phyloP scores from a whole-genome alignment of 2,888 invertebrate genomes.

The Diabrotica balteata region DNA sequence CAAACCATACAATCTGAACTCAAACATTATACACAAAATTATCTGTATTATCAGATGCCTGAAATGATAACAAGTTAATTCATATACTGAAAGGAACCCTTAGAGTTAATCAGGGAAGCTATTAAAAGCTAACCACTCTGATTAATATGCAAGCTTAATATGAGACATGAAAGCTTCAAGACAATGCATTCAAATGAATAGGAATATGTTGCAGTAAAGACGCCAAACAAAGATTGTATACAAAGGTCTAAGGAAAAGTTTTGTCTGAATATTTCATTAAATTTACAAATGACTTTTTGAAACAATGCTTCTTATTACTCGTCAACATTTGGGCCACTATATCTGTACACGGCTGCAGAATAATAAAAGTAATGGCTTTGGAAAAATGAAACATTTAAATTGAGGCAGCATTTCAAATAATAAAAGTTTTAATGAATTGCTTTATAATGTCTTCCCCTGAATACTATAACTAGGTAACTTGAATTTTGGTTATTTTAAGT shows the following conservation, averaged over 20 bases:
- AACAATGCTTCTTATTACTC: too few relatives aligned
- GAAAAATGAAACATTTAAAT: too few relatives aligned
- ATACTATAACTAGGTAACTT: too few relatives aligned
- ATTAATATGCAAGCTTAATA: conserved; percentile 19
- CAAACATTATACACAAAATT: conserved; percentile 10
- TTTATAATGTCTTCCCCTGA: too few relatives aligned
- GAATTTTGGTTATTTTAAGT: too few relatives aligned
- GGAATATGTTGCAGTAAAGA: neutral
- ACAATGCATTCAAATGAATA: conserved; percentile 9
- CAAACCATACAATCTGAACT: neutral
- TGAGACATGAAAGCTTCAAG: conserved; percentile 20
- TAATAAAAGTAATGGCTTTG: too few relatives aligned
- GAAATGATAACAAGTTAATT: conserved; percentile 24
- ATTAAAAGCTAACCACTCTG: conserved; percentile 23
- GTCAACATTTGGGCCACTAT: too few relatives aligned
- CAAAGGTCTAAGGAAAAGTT: neutral
- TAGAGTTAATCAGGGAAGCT: conserved; percentile 22
- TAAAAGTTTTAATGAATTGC: too few relatives aligned
- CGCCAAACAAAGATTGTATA: neutral
- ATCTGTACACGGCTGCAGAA: too few relatives aligned
- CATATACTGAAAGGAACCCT: conserved; percentile 18
- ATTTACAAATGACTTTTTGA: neutral
- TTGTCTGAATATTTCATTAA: neutral
- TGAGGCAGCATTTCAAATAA: too few relatives aligned
- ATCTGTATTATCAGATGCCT: conserved; percentile 19